Evolutionary conservation across 2,797 vertebrate species (phyloP).

Genomic region (Gobio occitaniae): DNA sequence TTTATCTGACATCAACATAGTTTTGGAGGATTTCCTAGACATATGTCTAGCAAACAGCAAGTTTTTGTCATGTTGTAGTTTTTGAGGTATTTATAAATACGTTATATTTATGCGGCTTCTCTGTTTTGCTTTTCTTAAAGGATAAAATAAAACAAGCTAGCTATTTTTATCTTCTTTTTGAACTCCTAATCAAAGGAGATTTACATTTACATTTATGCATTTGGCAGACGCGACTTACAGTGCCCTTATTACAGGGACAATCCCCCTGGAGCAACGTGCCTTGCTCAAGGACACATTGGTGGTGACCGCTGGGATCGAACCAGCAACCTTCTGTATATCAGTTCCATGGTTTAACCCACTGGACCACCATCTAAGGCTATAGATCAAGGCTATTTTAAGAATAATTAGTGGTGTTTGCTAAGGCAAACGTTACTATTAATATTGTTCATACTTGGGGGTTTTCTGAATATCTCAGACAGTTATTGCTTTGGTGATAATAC

Average conservation of each 20-base stretch:
- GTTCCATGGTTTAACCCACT: too few species aligned
- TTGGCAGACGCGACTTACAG: too few species aligned
- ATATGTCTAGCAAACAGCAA: neutral
- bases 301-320: too few species aligned
- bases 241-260: too few species aligned
- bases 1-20: neutral
- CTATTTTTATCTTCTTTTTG: conserved; percentile 28
- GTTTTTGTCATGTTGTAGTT: neutral
- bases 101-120: conserved; percentile 35
- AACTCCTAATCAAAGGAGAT: neutral
- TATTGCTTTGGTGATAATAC: neutral
- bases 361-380: too few species aligned
- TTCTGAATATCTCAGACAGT: neutral
- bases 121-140: conserved; percentile 21
- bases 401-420: neutral
- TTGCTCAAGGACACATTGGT: too few species aligned
- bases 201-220: too few species aligned
- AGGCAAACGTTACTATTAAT: neutral
- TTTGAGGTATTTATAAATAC: neutral
- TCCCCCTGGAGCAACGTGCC: too few species aligned
- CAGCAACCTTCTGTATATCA: too few species aligned
- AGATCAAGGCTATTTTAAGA: neutral
- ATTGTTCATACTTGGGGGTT: neutral
- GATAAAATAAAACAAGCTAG: conserved; percentile 29
- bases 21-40: neutral